phyloP scores from a whole-genome alignment of 2,797 vertebrate genomes.

The Labroides dimidiatus region DNA sequence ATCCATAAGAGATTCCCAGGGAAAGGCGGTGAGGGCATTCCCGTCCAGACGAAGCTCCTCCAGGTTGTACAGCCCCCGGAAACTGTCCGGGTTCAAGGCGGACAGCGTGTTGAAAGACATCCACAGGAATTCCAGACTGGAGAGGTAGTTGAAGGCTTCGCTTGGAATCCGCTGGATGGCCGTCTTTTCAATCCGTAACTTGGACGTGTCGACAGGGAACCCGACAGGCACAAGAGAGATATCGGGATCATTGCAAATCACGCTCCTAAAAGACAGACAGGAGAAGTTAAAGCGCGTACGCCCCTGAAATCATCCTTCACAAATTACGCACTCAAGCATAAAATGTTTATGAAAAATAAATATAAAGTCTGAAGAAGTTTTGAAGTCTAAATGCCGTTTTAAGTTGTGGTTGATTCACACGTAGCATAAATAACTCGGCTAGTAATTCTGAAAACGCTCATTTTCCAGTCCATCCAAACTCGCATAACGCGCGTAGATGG shows the following conservation, averaged over 20 bases:
- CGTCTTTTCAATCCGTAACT: slow-evolving; percentile 94
- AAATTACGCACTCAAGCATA: not conserved
- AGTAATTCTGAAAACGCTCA: slow-evolving; percentile 14
- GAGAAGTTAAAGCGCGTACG: not conserved
- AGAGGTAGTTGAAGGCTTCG: slow-evolving; percentile 90
- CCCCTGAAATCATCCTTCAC: not conserved
- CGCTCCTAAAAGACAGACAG: slow-evolving; percentile 82
- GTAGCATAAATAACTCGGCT: not conserved
- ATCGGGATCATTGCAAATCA: slow-evolving; percentile 95
- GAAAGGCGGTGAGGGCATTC: slow-evolving; percentile 90
- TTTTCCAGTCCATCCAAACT: slow-evolving; percentile 36
- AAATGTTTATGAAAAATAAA: not conserved
- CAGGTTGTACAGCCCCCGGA: slow-evolving; percentile 88
- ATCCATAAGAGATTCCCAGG: slow-evolving; percentile 92
- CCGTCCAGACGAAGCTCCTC: slow-evolving; percentile 94
- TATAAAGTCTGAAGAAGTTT: not conserved
- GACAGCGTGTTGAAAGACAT: slow-evolving; percentile 94
- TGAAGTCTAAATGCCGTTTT: not conserved
- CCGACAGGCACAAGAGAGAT: slow-evolving; percentile 92
- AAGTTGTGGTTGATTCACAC: not conserved
- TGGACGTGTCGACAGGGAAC: slow-evolving; percentile 91
- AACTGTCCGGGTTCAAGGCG: slow-evolving; percentile 86
- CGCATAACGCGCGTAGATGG: slow-evolving; percentile 51
- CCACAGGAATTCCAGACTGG: slow-evolving; percentile 94
- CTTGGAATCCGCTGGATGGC: slow-evolving; percentile 90